Evolutionary conservation across 2,797 vertebrate genomes (phyloP), one percentile per base, ranked within the genome.

Genomic region (Halcyon badia): DNA sequence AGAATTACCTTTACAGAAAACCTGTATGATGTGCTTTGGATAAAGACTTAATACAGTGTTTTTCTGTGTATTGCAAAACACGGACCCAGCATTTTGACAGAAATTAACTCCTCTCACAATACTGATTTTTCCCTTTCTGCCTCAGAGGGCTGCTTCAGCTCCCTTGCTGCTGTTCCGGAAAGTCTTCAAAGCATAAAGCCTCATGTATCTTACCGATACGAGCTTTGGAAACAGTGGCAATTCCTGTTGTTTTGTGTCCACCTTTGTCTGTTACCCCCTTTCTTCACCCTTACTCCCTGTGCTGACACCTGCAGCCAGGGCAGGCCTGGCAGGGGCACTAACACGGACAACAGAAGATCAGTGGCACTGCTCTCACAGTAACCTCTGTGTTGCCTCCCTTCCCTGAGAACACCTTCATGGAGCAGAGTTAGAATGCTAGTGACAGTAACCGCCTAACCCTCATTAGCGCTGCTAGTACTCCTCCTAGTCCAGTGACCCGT

Each of bases 121-220:
- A 17, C 7, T 6, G 8, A 2, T 2, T 4, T 46, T 51, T 35
- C 6, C 4, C 8, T 6, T 11, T 5, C 12, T 26, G 42, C 25
- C n/a, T 44, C 20, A 14, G 15, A n/a, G 22, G 5, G 41, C 30
- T 56, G 19, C 15, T 52, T 31, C 39, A 15, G 17, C 21, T 69
- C 21, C 48, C 13, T 60, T 1, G 1, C 33, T 20, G 21, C 31
- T 31, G n/a, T 69, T 26, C 78, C 51, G 17, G 31, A 8, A 86
- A 51, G 37, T 17, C 16, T 56, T 49, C 24, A 9, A 41, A 66
- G 35, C 65, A 28, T 41, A 61, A 56, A 86, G 48, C 65, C 1
- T 0, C 0, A 0, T 66, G 61, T 31, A 14, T 61, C 20, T 49
- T 66, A 16, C 4, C 18, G 18, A 16, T 13, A 33, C 4, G 58